phyloP scores from a whole-genome alignment of 2,113 vertebrate genomes.

The Brevimyrus niger region DNA sequence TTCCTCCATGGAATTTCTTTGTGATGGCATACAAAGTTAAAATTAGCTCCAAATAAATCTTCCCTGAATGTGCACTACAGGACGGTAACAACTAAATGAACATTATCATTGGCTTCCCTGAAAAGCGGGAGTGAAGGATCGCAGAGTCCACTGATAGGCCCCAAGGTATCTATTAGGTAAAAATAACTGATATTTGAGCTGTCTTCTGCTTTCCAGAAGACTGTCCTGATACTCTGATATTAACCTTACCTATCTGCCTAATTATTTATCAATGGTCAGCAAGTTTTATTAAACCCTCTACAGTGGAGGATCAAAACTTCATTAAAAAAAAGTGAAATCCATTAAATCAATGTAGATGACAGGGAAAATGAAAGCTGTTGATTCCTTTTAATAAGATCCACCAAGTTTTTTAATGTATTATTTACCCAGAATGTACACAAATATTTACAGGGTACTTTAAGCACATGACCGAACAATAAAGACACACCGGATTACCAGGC shows the following conservation, averaged over 20 bases:
- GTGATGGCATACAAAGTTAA: background rate
- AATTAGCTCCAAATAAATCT: background rate
- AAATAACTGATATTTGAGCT: background rate
- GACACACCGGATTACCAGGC: background rate
- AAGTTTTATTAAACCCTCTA: background rate
- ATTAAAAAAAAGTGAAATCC: background rate
- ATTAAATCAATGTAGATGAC: background rate
- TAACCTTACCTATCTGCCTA: background rate
- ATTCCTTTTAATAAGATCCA: background rate
- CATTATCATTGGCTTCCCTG: background rate
- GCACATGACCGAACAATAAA: background rate
- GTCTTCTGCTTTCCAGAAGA: background rate
- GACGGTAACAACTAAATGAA: background rate
- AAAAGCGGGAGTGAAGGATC: background rate
- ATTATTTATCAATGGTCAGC: background rate
- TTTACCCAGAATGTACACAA: background rate
- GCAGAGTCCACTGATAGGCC: background rate
- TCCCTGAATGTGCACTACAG: background rate
- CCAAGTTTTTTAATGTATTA: background rate
- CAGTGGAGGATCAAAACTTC: background rate
- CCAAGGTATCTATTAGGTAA: background rate
- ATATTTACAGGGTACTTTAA: background rate
- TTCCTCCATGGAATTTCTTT: background rate
- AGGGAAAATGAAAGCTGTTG: background rate
- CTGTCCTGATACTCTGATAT: background rate